A percentile compares a stretch with the other conserved stretches of the same genome.
phyloP scores from a whole-genome alignment of 37 sponge, comb jelly and placozoan genomes.

The Crambe crambe region DNA sequence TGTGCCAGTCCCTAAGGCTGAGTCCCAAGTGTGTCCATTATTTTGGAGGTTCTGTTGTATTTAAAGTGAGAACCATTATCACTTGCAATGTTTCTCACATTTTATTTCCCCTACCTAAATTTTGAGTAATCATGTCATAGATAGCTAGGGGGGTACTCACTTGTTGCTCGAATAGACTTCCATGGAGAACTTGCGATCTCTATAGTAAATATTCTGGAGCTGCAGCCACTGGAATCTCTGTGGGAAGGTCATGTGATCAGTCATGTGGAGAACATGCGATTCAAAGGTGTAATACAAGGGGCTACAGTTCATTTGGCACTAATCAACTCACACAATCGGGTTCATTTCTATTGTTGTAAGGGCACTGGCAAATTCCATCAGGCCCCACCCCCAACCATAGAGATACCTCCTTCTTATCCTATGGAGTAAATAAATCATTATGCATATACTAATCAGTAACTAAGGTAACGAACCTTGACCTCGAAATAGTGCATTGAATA shows the following conservation, averaged over 20 bases:
- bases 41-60: too few relatives aligned
- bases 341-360: slow-evolving; percentile 24
- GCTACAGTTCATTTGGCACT: too few relatives aligned
- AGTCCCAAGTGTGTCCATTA: too few relatives aligned
- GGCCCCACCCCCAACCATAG: slow-evolving; percentile 67
- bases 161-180: slow-evolving; percentile 63
- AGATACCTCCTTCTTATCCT: slow-evolving; percentile 53
- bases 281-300: too few relatives aligned
- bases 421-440: not conserved
- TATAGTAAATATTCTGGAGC: slow-evolving; percentile 79
- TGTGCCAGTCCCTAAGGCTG: too few relatives aligned
- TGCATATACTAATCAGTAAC: not conserved
- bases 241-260: not conserved
- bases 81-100: too few relatives aligned
- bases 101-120: too few relatives aligned
- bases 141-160: too few relatives aligned
- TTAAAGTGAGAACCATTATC: not conserved
- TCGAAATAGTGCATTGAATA: slow-evolving; percentile 74
- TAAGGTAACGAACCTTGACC: slow-evolving; percentile 49
- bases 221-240: slow-evolving; percentile 76
- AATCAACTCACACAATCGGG: slow-evolving; percentile 30
- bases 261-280: slow-evolving; percentile 1
- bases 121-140: too few relatives aligned
- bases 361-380: slow-evolving; percentile 44
- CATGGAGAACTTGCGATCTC: slow-evolving; percentile 83